Evolutionary conservation across 2,113 vertebrate genomes (phyloP).

Genomic region (Oreochromis niloticus): DNA sequence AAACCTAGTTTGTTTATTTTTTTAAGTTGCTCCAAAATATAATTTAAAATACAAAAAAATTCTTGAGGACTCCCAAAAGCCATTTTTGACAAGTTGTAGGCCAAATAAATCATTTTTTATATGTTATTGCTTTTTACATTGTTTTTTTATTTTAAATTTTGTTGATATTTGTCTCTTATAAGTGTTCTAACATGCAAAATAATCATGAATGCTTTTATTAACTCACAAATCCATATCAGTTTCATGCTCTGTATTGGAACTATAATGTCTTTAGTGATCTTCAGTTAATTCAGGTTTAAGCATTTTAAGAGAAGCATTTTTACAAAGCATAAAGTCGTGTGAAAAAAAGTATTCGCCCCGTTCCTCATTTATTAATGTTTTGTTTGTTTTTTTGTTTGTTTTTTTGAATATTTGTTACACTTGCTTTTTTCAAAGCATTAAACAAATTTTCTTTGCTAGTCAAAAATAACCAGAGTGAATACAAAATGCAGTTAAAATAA

Average conservation of each 20-base stretch:
- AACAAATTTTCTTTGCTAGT: not conserved
- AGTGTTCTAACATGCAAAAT: not conserved
- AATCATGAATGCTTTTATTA: not conserved
- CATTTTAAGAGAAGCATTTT: not conserved
- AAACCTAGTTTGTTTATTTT: not conserved
- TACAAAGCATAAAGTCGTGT: not conserved
- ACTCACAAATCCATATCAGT: not conserved
- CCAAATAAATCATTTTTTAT: not conserved
- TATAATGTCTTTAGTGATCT: not conserved
- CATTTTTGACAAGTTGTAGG: not conserved
- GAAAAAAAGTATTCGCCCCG: rapidly evolving
- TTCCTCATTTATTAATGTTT: not conserved
- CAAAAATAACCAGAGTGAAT: not conserved
- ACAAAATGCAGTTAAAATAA: not conserved
- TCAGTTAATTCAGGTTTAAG: not conserved
- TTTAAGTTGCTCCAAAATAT: not conserved
- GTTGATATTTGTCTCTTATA: not conserved
- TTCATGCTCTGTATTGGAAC: not conserved
- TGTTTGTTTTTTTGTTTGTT: rapidly evolving
- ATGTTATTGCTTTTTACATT: not conserved
- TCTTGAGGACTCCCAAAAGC: not conserved
- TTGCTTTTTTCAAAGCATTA: not conserved
- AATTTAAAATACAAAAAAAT: not conserved
- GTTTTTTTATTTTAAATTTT: rapidly evolving
- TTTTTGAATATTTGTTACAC: no score